Evolutionary conservation across 2,888 invertebrate genomes (phyloP), one percentile per base, ranked within the genome.

Genomic region (Drosophila neotestacea): DNA sequence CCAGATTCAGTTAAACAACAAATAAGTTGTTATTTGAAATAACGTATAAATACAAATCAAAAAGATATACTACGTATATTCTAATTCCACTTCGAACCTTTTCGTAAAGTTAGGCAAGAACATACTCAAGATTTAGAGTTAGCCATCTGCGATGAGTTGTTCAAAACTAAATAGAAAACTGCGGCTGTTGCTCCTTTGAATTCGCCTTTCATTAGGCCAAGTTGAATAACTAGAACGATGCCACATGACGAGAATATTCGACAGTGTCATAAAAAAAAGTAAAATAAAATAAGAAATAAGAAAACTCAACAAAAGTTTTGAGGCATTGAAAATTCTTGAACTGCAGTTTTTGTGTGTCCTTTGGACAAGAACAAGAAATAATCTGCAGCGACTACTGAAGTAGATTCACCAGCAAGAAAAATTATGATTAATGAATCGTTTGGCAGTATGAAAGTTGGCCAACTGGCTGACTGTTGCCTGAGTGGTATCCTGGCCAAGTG

Each of bases 351-450:
- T 70, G 36, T 46, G 61, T 66, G 59, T 54, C 66, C 52, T 77
- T 78, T 76, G 64, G 72, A 68, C 73, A 74, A 69, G 65, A 79
- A 84, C 44, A 50, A 30, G 62, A 73, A 84, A 73, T 72, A 83
- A 68, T 78, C 79, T 81, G 78, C 73, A 61, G 66, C 66, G 50
- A 42, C 55, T 46, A 63, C 70, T 71, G 71, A 85, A 84, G 83
- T 77, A 62, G 66, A 64, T 32, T 44, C 59, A 46, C 48, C 67
- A 67, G 48, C 39, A 55, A 52, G 50, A 51, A 54, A 69, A 80
- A 84, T 84, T 86, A 88, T 86, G 85, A 86, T 86, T 86, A 86
- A 86, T 86, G 88, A 78, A 84, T 56, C 55, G 68, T 28, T 47
- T 50, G 68, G 52, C 52, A 51, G 48, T 47, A 69, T 32, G 30